Base-by-base conservation (phyloP, 2,888 invertebrate species). In the Heteropelma amictum region DNA sequence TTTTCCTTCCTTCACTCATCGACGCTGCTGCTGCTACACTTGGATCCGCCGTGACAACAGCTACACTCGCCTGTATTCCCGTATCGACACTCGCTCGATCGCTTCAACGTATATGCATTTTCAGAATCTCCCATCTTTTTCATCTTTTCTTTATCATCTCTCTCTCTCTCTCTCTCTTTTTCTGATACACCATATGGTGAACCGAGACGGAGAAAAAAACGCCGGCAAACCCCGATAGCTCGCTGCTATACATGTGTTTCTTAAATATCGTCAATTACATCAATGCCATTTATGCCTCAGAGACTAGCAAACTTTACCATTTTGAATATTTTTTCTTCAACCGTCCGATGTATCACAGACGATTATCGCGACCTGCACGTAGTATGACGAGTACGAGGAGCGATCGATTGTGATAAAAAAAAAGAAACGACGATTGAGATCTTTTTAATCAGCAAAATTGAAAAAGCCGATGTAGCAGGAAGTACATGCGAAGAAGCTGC, bases 21-120 rank as follows among this genome's bases (percentile, higher is more conserved):
- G 67, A 35, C 45, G 61, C n/a, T 60, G 3, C 30, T 60, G 3
- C 30, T 23, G 21, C 51, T 40, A 47, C 53, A 54, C 63, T 63
- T 61, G 23, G 28, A 7, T 56, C 61, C 64, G 67, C 53, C n/a
- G 65, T 69, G 69, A 69, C 64, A 63, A 64, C 61, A 40, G 47
- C 56, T 38, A 35, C 10, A 54, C 2, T 6, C 33, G 40, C 42
- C 14, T 45, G 40, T 23, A 58, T 58, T 10, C 40, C 42, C 19
- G 38, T 17, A 69, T 74, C 74, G 69, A 74, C 74, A 64, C 74
- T 58, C 58, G 61, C 40, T n/a, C 42, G 60, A 61, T 54, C 28
- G 61, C 72, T 76, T 58, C 61, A 60, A 21, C 60, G 21, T 60
- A n/a, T n/a, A n/a, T n/a, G 21, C 45, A 33, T 45, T 60, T 60